Conservation (phyloP, 2,888 invertebrate genomes). For the Bombyx huttoni region DNA sequence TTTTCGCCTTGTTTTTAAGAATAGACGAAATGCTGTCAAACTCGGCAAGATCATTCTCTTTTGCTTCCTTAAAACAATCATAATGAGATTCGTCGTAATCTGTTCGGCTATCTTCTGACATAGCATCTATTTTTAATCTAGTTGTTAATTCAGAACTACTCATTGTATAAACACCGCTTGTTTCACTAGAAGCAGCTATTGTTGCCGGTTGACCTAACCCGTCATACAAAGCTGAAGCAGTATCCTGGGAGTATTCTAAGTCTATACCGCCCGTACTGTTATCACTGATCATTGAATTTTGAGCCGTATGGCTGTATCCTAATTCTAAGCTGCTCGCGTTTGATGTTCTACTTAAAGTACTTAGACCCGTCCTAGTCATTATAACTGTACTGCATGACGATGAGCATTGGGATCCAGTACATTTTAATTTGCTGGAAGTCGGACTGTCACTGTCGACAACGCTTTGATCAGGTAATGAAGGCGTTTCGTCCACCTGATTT, state of each 20-base stretch:
- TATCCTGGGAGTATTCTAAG: conserved; percentile 72
- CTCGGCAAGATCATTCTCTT: conserved; percentile 63
- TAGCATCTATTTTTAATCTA: conserved; percentile 71
- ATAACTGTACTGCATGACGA: conserved; percentile 92
- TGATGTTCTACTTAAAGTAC: conserved; percentile 75
- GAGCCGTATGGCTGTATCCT: conserved; percentile 89
- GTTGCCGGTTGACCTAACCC: conserved; percentile 68
- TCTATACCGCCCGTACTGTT: conserved; percentile 77
- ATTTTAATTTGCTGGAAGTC: conserved; percentile 72
- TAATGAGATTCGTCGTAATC: conserved; percentile 70
- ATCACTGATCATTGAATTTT: conserved; percentile 85
- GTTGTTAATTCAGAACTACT: conserved; percentile 77
- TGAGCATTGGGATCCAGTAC: conserved; percentile 86
- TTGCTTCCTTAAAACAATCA: conserved; percentile 68
- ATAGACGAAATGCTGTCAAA: conserved; percentile 66
- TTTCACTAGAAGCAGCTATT: conserved; percentile 82
- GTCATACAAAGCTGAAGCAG: conserved; percentile 73
- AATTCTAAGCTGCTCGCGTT: conserved; percentile 87
- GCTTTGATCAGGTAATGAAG: conserved; percentile 50
- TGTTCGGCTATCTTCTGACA: conserved; percentile 52
- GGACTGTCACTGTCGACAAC: conserved; percentile 69
- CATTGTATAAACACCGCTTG: conserved; percentile 88
- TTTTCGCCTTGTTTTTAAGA: conserved; percentile 64
- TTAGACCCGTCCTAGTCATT: conserved; percentile 70
- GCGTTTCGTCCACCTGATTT: conserved; percentile 40